These are phyloP conservation scores for Petaurus breviceps DNA, from an alignment of 2,113 vertebrate species.

Conservation along the genomic window DNA sequence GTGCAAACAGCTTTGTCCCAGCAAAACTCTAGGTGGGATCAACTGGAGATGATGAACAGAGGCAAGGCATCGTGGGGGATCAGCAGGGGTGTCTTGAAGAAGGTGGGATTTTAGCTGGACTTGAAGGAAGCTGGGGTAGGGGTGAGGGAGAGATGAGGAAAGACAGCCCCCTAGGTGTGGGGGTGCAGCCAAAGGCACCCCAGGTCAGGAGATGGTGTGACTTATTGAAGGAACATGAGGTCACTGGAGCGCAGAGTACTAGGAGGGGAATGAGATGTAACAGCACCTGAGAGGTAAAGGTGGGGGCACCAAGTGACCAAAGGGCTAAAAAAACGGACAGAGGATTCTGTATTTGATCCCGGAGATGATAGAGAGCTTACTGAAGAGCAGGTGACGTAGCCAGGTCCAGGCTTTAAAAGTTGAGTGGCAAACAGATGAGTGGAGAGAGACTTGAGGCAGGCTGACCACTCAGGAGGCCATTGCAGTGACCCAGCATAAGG, in stretches of 20 bases:
- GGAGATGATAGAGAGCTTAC: neutral
- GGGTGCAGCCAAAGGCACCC: neutral
- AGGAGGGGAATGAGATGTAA: neutral
- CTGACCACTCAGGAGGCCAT: neutral
- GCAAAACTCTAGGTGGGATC: neutral
- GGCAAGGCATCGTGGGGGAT: too few relatives aligned
- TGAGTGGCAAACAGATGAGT: neutral
- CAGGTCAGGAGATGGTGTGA: too few relatives aligned
- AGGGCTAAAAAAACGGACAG: neutral
- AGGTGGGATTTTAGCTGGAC: neutral
- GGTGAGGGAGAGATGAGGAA: neutral
- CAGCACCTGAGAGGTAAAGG: neutral
- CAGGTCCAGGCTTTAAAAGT: neutral
- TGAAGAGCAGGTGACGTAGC: neutral
- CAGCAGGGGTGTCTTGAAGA: neutral
- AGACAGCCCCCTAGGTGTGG: neutral
- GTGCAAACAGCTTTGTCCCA: neutral
- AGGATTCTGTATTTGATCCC: neutral
- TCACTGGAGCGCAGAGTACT: neutral
- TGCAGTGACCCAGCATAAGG: neutral
- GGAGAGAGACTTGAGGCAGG: neutral
- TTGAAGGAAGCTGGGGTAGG: neutral
- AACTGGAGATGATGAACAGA: too few relatives aligned
- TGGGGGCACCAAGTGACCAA: neutral
- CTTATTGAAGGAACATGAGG: neutral